Evolutionary conservation across 2,113 vertebrate genomes (phyloP), one percentile per base, ranked within the genome.

Genomic region (Sigmodon hispidus): DNA sequence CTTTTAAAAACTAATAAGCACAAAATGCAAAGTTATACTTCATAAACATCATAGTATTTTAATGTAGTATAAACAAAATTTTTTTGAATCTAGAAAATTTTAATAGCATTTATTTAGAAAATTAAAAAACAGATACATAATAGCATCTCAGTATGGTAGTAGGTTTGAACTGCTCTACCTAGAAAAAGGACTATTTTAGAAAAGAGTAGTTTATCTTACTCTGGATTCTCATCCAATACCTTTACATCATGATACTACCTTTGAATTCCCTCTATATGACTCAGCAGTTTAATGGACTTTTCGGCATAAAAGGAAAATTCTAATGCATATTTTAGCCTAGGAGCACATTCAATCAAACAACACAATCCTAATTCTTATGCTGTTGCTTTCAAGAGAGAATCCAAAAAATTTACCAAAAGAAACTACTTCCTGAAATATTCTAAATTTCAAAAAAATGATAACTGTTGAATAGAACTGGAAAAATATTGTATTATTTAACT

Each of bases 341-440:
- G 57, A 96, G 76, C 84, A 95, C 73, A 77, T 93, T 96, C 94
- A 97, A 91, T 94, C 93, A 96, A 97, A 70, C 93, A 69, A n/a
- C 81, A 90, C 21, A 77, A 36, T 65, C 97, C 91, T 93, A 97
- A 96, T 91, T 96, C 50, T 57, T 24, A 24, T 87, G 29, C 72
- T 96, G 69, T 85, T 93, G n/a, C 94, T 94, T 96, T 96, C 61
- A 93, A 96, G 69, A 96, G 87, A 90, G 6, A 91, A 94, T 90
- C 59, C 63, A 89, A 92, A 83, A 72, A 94, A 95, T 92, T 96
- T 45, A 97, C 85, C 91, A 96, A 97, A 96, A 70, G 76, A 98
- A 70, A 77, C 50, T 97, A 48, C 76, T 98, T 98, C 97, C 95
- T 95, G 97, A 98, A 98, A 92, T 87, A 94, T 89, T 95, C 79